phyloP scores from a whole-genome alignment of 2,113 vertebrate species.

The Oncorhynchus keta region DNA sequence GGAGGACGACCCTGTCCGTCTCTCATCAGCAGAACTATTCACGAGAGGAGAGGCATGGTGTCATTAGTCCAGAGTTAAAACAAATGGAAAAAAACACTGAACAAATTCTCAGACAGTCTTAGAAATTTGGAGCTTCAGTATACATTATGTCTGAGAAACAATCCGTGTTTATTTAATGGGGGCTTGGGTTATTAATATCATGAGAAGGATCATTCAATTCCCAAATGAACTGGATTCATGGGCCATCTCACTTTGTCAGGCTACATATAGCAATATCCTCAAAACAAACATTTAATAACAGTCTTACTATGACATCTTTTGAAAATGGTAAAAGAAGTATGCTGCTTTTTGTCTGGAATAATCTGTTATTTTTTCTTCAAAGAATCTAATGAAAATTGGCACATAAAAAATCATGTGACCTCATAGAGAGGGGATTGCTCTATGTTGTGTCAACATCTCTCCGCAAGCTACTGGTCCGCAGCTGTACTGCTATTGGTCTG shows the following conservation, averaged over 20 bases:
- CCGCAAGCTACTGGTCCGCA: conserved; percentile 2
- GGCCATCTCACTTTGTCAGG: conserved; percentile 26
- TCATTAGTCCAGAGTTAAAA: neutral
- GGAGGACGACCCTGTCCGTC: conserved; percentile 56
- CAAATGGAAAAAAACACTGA: neutral
- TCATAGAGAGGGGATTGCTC: conserved; percentile 18
- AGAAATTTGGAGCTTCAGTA: neutral
- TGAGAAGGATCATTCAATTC: conserved; percentile 11
- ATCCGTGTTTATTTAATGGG: neutral
- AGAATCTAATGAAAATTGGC: conserved; percentile 21
- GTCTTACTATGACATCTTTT: conserved; percentile 17
- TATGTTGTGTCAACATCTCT: conserved; percentile 24
- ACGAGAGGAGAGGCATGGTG: conserved; percentile 53
- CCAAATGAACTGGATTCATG: conserved; percentile 21
- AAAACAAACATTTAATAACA: conserved; percentile 10
- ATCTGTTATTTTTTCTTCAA: conserved; percentile 32
- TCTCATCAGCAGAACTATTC: conserved; percentile 48
- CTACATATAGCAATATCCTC: conserved; percentile 28
- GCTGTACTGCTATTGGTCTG: neutral
- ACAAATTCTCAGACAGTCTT: too few species aligned
- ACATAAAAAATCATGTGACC: conserved; percentile 34
- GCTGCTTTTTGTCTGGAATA: conserved; percentile 24
- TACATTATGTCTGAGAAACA: neutral
- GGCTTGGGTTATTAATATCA: too few species aligned
- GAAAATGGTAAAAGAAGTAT: neutral